phyloP scores from a whole-genome alignment of 2,888 invertebrate genomes.

The Acleris emargana region DNA sequence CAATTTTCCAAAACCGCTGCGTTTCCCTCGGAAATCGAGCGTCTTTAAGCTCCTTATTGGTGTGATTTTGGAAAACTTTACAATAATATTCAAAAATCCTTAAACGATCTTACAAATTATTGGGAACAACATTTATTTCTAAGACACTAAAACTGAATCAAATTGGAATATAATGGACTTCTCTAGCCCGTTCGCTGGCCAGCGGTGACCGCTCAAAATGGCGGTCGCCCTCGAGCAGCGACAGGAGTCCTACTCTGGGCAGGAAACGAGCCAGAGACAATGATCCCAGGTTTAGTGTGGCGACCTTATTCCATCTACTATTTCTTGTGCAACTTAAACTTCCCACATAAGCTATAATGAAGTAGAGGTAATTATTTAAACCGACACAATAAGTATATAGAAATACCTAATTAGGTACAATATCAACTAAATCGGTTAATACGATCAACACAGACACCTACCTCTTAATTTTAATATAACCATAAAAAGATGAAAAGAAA shows the following conservation, averaged over 20 bases:
- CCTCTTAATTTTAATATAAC: constrained; percentile 78
- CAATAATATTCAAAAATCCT: constrained; percentile 51
- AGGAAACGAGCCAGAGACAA: constrained; percentile 35
- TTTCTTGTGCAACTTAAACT: constrained; percentile 80
- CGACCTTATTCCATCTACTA: constrained; percentile 69
- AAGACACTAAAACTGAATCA: constrained; percentile 66
- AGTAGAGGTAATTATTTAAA: constrained; percentile 80
- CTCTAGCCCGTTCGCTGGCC: constrained; percentile 22
- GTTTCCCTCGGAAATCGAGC: constrained; percentile 34
- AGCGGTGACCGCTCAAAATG: constrained; percentile 1
- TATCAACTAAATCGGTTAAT: constrained; percentile 80
- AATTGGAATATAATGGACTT: constrained; percentile 36
- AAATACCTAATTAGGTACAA: constrained; percentile 79
- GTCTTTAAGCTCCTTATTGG: constrained; percentile 36
- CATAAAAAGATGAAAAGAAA: constrained; percentile 80
- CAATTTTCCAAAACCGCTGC: constrained; percentile 60
- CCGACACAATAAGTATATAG: constrained; percentile 82
- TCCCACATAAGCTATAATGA: constrained; percentile 79
- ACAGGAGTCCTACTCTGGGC: not conserved
- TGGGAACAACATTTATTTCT: constrained; percentile 80
- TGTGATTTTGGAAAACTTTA: constrained; percentile 61
- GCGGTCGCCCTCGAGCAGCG: not conserved
- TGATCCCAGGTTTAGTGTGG: constrained; percentile 57
- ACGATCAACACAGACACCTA: constrained; percentile 81
- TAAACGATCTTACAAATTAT: constrained; percentile 77